Conservation (phyloP, 2,113 vertebrate species). For the Megaptera novaeangliae region DNA sequence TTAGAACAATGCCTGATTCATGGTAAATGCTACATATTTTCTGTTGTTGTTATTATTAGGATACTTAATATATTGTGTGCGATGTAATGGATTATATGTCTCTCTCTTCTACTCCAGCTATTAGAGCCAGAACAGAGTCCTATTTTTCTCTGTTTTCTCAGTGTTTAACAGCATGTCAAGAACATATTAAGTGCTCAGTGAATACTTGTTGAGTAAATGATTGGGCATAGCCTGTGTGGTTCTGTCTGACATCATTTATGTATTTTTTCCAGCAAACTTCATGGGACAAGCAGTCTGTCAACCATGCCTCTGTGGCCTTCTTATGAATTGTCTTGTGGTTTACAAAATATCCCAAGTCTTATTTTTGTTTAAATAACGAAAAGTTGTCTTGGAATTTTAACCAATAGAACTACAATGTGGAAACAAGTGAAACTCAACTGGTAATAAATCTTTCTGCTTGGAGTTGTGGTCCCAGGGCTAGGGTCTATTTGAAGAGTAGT, state of each 20-base stretch:
- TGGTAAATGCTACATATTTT: not conserved
- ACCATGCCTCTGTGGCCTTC: not conserved
- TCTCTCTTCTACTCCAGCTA: not conserved
- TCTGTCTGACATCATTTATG: not conserved
- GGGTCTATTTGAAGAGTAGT: not conserved
- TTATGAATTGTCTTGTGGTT: not conserved
- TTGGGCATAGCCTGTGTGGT: not conserved
- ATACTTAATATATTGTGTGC: not conserved
- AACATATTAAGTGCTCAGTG: not conserved
- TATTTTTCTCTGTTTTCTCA: not conserved
- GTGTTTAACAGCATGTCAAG: not conserved
- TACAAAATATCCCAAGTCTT: not conserved
- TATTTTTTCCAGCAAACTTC: not conserved
- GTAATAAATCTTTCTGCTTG: not conserved
- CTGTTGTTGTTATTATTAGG: not conserved
- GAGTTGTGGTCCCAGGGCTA: not conserved
- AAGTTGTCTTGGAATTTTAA: conserved; percentile 26
- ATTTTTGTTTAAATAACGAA: conserved; percentile 40
- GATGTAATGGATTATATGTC: not conserved
- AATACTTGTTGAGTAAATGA: not conserved
- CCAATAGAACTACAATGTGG: conserved; percentile 5
- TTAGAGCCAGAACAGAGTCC: not conserved
- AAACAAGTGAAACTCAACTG: not conserved
- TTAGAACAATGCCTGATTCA: not conserved
- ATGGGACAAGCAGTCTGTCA: not conserved